Evolutionary conservation across 2,113 vertebrate species (phyloP), one percentile per base, ranked within the genome.

Genomic region (Urocitellus parryii): DNA sequence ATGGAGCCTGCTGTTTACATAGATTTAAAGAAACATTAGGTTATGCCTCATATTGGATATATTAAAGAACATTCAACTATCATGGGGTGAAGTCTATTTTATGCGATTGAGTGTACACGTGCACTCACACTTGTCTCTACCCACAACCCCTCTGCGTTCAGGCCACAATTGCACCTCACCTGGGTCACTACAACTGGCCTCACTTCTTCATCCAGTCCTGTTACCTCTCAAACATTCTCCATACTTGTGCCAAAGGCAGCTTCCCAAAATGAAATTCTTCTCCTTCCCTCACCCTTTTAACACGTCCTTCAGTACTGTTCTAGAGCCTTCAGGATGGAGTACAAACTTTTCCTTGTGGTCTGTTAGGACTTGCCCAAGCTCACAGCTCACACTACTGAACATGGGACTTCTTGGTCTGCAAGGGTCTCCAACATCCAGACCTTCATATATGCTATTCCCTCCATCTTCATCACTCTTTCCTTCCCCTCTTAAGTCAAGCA

Each of bases 321-420:
- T 58, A 45, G 22, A 29, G 16, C 2, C 56, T 65, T 88, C 29
- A 45, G 13, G 18, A 37, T 0, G 77, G 42, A 77, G 0, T 34
- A n/a, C 24, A 67, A 17, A 82, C 4, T 20, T 65, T n/a, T 74
- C 22, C 9, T 3, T 58, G 13, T 70, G 34, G 51, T 2, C 48
- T 48, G 58, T 39, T 34, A 84, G 63, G 20, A 68, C 32, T 37
- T 82, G 3, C 6, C 5, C 27, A 42, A 16, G 9, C 0, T 70
- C 32, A 87, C 39, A 56, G 17, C 51, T 53, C 65, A 87, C 14
- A 22, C 76, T 93, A 53, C 42, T 82, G 29, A 96, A 85, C 25
- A 78, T 0, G 48, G 42, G 67, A 39, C 5, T 51, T 85, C 32
- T 37, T 84, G 11, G 67, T 79, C 29, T 29, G 20, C 37, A 34